These are phyloP conservation scores for Phalacrocorax carbo DNA, from an alignment of 2,113 vertebrate genomes.

Conservation along the genomic window DNA sequence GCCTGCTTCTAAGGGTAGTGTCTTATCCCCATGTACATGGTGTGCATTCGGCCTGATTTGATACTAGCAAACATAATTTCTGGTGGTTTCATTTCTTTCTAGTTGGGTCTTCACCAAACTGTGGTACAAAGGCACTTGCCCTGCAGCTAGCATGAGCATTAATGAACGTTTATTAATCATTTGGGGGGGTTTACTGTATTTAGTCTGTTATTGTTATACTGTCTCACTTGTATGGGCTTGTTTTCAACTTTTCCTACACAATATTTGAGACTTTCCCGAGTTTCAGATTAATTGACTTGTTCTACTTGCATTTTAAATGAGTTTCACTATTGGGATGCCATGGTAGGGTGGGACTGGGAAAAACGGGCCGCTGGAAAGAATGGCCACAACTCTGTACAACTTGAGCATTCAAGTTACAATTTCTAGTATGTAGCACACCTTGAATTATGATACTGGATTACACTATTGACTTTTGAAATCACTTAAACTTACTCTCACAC, in stretches of 20 bases:
- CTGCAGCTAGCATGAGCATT: background rate
- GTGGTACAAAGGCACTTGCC: background rate
- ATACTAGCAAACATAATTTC: background rate
- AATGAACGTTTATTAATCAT: background rate
- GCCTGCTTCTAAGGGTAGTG: background rate
- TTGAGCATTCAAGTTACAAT: background rate
- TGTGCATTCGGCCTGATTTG: background rate
- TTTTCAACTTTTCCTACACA: background rate
- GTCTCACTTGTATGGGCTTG: background rate
- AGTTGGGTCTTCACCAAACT: background rate
- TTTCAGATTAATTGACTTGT: background rate
- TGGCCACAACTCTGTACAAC: rapidly evolving
- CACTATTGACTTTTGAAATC: background rate
- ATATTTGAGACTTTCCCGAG: background rate
- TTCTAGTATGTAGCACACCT: background rate
- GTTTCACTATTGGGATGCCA: background rate
- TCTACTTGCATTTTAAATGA: background rate
- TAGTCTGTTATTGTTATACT: background rate
- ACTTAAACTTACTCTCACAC: background rate
- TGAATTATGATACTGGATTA: background rate
- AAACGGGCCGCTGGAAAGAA: background rate
- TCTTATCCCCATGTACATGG: background rate
- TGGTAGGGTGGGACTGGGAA: background rate
- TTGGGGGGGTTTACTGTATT: background rate
- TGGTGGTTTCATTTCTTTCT: background rate